A percentile compares a stretch with the other conserved stretches of the same genome.
phyloP scores from a whole-genome alignment of 2,888 invertebrate genomes.

The Xanthorhoe designata region DNA sequence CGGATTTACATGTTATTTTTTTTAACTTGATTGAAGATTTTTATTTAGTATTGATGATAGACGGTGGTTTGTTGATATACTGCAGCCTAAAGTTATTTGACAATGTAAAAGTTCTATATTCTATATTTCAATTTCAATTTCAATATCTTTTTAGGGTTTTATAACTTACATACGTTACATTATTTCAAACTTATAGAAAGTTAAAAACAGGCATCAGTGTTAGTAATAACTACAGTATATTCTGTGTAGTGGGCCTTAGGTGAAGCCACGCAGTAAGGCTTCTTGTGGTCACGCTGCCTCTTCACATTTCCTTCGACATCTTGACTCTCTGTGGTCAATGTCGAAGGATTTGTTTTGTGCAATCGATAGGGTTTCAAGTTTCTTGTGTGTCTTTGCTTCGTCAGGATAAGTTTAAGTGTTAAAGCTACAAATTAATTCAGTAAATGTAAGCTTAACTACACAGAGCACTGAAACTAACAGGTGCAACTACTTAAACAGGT shows the following conservation, averaged over 20 bases:
- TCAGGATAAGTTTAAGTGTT: not conserved
- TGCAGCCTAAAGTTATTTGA: too few species aligned
- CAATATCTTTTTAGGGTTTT: too few species aligned
- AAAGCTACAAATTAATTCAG: too few species aligned
- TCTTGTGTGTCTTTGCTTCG: slow-evolving; percentile 6
- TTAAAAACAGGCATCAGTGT: not conserved
- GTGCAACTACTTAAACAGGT: too few species aligned
- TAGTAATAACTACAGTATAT: not conserved
- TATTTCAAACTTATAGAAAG: too few species aligned
- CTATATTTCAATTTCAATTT: too few species aligned
- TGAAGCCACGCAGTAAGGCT: slow-evolving; percentile 68
- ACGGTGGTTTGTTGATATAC: too few species aligned
- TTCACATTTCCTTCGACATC: slow-evolving; percentile 69
- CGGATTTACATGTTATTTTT: slow-evolving; percentile 19
- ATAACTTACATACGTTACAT: too few species aligned
- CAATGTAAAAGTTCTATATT: too few species aligned
- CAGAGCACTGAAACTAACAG: too few species aligned
- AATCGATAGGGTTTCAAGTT: slow-evolving; percentile 39
- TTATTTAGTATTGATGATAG: too few species aligned
- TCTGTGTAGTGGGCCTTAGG: slow-evolving; percentile 42
- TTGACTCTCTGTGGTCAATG: slow-evolving; percentile 43
- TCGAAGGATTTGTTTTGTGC: slow-evolving; percentile 43
- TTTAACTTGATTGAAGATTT: not conserved
- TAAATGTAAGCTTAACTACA: too few species aligned
- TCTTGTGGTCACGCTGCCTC: slow-evolving; percentile 73